Evolutionary conservation across 2,113 vertebrate genomes (phyloP).

Genomic region (Hemibagrus wyckioides): DNA sequence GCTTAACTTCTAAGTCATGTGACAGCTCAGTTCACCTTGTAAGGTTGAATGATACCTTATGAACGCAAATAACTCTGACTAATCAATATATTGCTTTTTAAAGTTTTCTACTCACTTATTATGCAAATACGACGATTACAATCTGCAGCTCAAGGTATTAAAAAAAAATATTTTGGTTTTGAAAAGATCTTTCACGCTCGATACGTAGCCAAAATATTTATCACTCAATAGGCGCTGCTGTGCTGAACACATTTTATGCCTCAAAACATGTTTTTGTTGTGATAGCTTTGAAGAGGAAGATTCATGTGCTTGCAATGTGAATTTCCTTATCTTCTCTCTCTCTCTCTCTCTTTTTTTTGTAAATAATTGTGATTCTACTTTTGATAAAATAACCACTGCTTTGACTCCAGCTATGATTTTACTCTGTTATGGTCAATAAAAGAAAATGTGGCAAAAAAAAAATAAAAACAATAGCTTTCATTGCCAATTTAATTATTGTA

Average conservation of each 20-base stretch:
- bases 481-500: neutral
- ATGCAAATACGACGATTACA: neutral
- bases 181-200: neutral
- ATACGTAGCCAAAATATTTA: neutral
- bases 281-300: neutral
- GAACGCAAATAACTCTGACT: too few species aligned
- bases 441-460: neutral
- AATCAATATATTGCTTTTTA: neutral
- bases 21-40: too few species aligned
- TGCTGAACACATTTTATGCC: neutral
- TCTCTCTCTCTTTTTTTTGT: neutral
- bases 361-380: neutral
- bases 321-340: neutral
- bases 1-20: too few species aligned
- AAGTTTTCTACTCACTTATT: neutral
- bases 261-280: neutral
- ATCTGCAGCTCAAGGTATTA: neutral
- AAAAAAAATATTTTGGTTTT: neutral
- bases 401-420: neutral
- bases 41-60: too few species aligned
- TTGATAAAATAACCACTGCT: neutral
- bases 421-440: neutral
- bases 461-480: neutral
- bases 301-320: neutral
- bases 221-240: neutral